Evolutionary conservation across 2,888 invertebrate species (phyloP), one percentile per base, ranked within the genome.

Genomic region (Eupithecia exiguata): DNA sequence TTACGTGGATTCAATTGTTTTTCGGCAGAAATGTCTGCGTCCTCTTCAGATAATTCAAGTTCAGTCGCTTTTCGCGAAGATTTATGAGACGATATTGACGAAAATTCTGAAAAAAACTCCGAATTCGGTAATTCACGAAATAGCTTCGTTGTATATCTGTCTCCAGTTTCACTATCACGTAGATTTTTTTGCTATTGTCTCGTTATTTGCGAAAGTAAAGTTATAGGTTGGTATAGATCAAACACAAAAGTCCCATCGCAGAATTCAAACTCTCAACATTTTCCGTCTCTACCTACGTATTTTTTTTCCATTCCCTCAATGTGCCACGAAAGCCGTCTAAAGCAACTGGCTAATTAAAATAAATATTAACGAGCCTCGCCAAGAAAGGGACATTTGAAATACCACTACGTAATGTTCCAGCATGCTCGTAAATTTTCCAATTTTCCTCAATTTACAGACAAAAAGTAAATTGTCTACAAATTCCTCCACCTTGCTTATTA

Each of bases 1-100:
- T 53, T 58, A 70, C 66, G 67, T 73, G 78, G 61, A 72, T 75
- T 75, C 75, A 75, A 75, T 79, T 80, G 77, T 78, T 78, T 79
- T 69, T 69, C 63, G 43, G 69, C 38, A 71, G 73, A 75, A 76
- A 73, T 43, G 61, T 73, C 53, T 69, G 66, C 25, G 69, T 75
- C 74, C 35, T 73, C 68, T 53, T 71, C 63, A 72, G 72, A 75
- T 76, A 69, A 73, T 76, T 76, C 69, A 76, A 71, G 73, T 76
- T 73, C 38, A 49, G 7, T 66, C 71, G 71, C 65, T 69, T 67
- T 65, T 49, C 68, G 30, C 16, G 68, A 38, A 61, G 69, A 76
- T 76, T 76, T 76, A 73, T 76, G 36, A 69, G 36, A 38, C n/a
- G 36, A 14, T 65, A n/a, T 35, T 65, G 36, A 36, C 36, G n/a